Conservation (phyloP, 2,888 invertebrate genomes). For the Mallateleia sp. region DNA sequence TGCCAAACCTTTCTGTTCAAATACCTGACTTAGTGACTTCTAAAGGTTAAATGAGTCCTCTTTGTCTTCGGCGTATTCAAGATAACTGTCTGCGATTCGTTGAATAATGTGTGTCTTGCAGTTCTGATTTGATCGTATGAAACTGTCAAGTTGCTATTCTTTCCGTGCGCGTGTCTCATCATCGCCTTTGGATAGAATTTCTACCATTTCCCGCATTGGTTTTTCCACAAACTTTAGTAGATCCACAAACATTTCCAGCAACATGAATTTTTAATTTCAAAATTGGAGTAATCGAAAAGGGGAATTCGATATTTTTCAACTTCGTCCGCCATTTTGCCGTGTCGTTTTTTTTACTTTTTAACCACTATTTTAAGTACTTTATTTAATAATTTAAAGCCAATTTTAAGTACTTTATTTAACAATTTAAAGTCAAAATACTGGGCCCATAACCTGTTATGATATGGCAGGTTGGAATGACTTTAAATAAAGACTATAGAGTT, state of each 20-base stretch:
- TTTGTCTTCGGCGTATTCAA: conserved; percentile 83
- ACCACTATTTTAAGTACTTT: no score
- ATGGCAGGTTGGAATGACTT: no score
- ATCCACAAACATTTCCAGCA: conserved; percentile 68
- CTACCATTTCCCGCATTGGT: no score
- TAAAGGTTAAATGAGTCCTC: conserved; percentile 79
- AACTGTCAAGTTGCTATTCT: neutral
- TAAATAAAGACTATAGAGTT: no score
- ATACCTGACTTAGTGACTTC: conserved; percentile 69
- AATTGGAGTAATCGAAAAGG: conserved; percentile 74
- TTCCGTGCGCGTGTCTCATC: conserved; percentile 14
- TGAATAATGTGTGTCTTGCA: conserved; percentile 81
- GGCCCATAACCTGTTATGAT: no score
- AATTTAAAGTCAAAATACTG: no score
- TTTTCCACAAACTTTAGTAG: conserved; percentile 46
- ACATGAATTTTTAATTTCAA: conserved; percentile 82
- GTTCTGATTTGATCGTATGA: conserved; percentile 55
- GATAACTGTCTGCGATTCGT: conserved; percentile 80
- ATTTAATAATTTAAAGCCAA: no score
- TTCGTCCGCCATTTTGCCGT: conserved; percentile 30
- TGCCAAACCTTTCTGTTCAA: conserved; percentile 81
- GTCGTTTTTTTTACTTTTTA: no score
- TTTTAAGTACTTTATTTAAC: no score
- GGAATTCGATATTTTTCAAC: conserved; percentile 48
- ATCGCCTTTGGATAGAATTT: no score